Conservation (phyloP, 2,797 vertebrate species). For the Takifugu rubripes region DNA sequence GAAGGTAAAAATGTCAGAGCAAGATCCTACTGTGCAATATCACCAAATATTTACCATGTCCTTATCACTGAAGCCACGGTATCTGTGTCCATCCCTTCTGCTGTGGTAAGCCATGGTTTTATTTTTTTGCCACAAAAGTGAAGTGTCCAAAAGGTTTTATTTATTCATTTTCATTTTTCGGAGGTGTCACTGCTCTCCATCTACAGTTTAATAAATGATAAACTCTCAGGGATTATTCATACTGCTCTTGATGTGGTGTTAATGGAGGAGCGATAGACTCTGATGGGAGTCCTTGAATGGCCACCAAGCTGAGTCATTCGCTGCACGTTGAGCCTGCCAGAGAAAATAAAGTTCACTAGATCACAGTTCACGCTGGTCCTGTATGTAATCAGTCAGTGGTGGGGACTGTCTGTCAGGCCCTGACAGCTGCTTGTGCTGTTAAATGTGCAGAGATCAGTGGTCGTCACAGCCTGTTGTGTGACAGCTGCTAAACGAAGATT, state of each 20-base stretch:
- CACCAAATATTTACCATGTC: too few species aligned
- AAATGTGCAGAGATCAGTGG: conserved; percentile 74
- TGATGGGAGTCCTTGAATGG: conserved; percentile 14
- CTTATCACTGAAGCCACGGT: too few species aligned
- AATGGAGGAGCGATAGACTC: conserved; percentile 63
- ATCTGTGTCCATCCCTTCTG: background rate
- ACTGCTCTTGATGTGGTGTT: conserved; percentile 43
- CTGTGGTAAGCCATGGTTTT: conserved; percentile 8
- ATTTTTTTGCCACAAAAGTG: conserved; percentile 4
- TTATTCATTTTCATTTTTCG: conserved; percentile 51
- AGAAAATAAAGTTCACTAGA: conserved; percentile 80
- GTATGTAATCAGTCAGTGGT: conserved; percentile 77
- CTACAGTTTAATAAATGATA: conserved; percentile 64
- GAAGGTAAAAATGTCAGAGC: too few species aligned
- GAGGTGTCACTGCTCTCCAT: conserved; percentile 59
- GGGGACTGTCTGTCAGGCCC: conserved; percentile 68
- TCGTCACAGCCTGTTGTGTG: conserved; percentile 65
- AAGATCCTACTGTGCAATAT: too few species aligned
- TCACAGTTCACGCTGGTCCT: conserved; percentile 72
- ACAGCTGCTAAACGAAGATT: conserved; percentile 74
- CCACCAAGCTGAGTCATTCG: conserved; percentile 59
- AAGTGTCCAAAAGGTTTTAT: conserved; percentile 45
- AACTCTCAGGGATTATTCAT: conserved; percentile 51
- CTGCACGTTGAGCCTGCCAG: conserved; percentile 72
- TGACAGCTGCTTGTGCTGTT: conserved; percentile 68